These are phyloP conservation scores for Eupeodes latifasciatus DNA, from an alignment of 2,888 invertebrate genomes.

Conservation along the genomic window DNA sequence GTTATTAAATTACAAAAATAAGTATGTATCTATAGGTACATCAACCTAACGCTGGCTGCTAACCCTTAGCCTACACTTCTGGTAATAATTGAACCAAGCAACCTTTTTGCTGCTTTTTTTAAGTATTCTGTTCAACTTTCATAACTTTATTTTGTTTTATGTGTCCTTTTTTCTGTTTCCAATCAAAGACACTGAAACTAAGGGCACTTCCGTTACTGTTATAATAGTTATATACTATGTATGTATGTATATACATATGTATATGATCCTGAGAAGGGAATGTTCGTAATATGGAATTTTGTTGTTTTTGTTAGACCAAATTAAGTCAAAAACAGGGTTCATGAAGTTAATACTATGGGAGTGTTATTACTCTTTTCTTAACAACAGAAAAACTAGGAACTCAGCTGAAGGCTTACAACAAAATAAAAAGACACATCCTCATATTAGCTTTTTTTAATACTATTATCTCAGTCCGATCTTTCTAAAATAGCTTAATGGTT, in stretches of 20 bases:
- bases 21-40: neutral
- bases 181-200: constrained; percentile 42
- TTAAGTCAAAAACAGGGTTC: neutral
- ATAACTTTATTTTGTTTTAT: constrained; percentile 26
- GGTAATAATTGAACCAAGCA: constrained; percentile 38
- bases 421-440: no score
- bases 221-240: neutral
- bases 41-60: constrained; percentile 4
- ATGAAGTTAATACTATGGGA: neutral
- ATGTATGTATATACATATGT: neutral
- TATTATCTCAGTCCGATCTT: no score
- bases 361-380: neutral
- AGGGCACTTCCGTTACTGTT: constrained; percentile 29
- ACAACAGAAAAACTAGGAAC: no score
- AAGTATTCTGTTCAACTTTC: constrained; percentile 29
- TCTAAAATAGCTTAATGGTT: no score
- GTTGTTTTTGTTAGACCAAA: neutral
- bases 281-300: neutral
- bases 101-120: constrained; percentile 6
- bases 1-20: constrained; percentile 34
- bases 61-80: constrained; percentile 2
- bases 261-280: neutral
- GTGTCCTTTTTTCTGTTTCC: constrained; percentile 1
- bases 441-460: no score
- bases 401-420: no score